Base-by-base conservation (phyloP, 92 coral and sea anemone species). In the Chrysogorgia sp. region DNA sequence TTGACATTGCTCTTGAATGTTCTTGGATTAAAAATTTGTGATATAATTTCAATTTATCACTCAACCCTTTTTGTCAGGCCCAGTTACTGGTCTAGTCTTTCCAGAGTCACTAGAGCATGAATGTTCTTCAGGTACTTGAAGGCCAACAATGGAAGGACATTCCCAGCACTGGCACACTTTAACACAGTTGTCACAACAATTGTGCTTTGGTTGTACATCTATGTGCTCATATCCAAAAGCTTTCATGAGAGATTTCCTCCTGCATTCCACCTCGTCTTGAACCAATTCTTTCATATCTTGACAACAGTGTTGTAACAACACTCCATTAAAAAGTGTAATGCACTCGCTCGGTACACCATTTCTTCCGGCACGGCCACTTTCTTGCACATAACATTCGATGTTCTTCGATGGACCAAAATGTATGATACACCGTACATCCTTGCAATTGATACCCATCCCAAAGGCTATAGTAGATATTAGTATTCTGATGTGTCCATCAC, bases 311-410 rank as follows among this genome's bases (percentile, higher is more conserved):
- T 1, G 34, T 24, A 37, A 25, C 34, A 61, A 2, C 17, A 61
- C 24, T 24, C 41, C 67, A 61, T 61, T 61, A 22, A 24, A 61
- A 61, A 61, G 67, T 22, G 29, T 2, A 7, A 61, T 2, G 20
- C 67, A 61, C 5, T 14, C 29, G 29, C 67, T 61, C 35, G 24
- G 34, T 40, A 10, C 32, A 37, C 43, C 43, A 37, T 37, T 37
- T 40, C 67, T 61, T 61, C 67, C 67, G 2, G 37, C 63, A 2
- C 63, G 25, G 26, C 63, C 63, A 58, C 63, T 17, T n/a, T 58
- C 63, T 29, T 58, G 23, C 23, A 58, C 12, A 37, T 37, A 37
- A 12, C 43, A 37, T 37, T 37, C 43, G 12, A 37, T 37, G 43
- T 37, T 37, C 12, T 37, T 37, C 43, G 43, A 37, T 37, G 43